phyloP scores from a whole-genome alignment of 2,797 vertebrate genomes.

The Argentina silus region DNA sequence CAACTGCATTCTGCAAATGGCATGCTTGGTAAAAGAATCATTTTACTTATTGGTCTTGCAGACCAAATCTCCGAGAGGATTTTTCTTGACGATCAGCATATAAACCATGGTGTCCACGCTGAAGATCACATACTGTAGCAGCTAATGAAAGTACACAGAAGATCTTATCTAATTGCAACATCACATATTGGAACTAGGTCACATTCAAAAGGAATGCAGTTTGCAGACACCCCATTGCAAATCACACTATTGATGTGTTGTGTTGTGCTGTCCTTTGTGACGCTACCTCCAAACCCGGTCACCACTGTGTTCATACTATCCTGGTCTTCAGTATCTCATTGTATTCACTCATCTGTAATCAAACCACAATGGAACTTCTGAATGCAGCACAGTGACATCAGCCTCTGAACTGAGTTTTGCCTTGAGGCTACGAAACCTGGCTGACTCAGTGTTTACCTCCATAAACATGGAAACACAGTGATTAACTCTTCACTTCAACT shows the following conservation, averaged over 20 bases:
- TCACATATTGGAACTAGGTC: neutral
- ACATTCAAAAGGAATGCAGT: neutral
- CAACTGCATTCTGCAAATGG: neutral
- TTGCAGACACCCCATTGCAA: neutral
- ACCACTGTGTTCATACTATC: neutral
- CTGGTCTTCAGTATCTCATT: neutral
- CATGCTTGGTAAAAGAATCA: neutral
- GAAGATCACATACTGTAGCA: neutral
- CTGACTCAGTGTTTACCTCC: slow-evolving; percentile 65
- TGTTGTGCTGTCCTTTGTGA: neutral
- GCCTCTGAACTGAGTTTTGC: slow-evolving; percentile 41
- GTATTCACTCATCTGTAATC: neutral
- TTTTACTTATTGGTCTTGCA: neutral
- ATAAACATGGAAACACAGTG: slow-evolving; percentile 39
- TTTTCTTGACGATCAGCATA: neutral
- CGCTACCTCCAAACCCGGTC: neutral
- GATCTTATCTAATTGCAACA: neutral
- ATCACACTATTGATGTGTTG: neutral
- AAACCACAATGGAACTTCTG: slow-evolving; percentile 49
- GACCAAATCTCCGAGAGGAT: neutral
- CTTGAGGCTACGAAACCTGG: slow-evolving; percentile 57
- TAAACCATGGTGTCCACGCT: neutral
- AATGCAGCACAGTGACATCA: slow-evolving; percentile 52
- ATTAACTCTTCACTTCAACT: too few relatives aligned
- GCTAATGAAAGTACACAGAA: too few relatives aligned